Base-by-base conservation (phyloP, 2,888 invertebrate genomes). In the Sturmia bella region DNA sequence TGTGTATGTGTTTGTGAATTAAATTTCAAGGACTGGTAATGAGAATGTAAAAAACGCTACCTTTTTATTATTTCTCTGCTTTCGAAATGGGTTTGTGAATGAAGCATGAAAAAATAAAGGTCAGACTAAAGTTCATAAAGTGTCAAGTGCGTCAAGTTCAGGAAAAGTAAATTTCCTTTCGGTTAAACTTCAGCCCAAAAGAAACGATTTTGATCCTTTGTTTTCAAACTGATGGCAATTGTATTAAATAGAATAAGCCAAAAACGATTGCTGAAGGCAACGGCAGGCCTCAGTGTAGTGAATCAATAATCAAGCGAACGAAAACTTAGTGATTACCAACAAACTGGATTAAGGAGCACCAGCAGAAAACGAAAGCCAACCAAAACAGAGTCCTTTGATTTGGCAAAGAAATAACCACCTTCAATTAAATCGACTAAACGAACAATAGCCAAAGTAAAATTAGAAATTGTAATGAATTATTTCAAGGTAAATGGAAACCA, bases 61-160 rank as follows among this genome's bases (percentile, higher is more conserved):
- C 50, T 39, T 54, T 73, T 64, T 24, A 45, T 24, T 12, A 48
- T 56, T 74, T 27, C 6, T 9, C 32, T 43, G 24, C 5, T 59
- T 66, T 57, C 41, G n/a, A 19, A 12, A 52, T 54, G 21, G 15
- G 3, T 11, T 32, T 68, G n/a, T 39, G n/a, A 27, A 2, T 54
- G 43, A 3, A 4, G 17, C 12, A 41, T 6, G 32, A 50, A 57
- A 9, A 56, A 11, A 39, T 21, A 64, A 78, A 64, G 70, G 70
- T 59, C 70, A 78, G 48, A 2, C 32, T 6, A 48, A 74, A 79
- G 74, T 74, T 79, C 73, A 61, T 21, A 56, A 39, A 57, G 21
- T 37, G 43, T 27, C 63, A 52, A 68, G 68, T 77, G 73, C 77
- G 50, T 68, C 73, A 77, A 77, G 81, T 77, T 77, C 77, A 81